phyloP scores from a whole-genome alignment of 2,888 invertebrate species.

The Colletes collaris region DNA sequence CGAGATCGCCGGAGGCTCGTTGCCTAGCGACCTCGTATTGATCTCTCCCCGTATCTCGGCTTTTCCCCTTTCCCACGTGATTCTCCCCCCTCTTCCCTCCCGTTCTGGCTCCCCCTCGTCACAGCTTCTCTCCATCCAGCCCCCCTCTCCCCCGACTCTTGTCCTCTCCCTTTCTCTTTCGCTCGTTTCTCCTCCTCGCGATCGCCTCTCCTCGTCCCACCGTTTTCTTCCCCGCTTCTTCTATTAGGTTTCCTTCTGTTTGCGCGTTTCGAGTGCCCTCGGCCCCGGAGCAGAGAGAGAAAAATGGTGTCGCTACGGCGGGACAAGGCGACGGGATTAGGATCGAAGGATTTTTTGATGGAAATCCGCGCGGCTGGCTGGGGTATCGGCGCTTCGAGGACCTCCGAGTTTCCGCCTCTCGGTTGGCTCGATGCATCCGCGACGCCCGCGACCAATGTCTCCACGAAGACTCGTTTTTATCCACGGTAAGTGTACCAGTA shows the following conservation, averaged over 20 bases:
- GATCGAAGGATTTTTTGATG: conserved; percentile 42
- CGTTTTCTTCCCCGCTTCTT: conserved; percentile 37
- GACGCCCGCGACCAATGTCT: too few relatives aligned
- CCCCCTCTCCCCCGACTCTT: conserved; percentile 18
- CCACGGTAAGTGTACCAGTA: too few relatives aligned
- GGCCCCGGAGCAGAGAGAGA: neutral
- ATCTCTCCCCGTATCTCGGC: conserved; percentile 81
- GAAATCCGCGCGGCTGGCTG: conserved; percentile 2
- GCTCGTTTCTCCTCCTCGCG: neutral
- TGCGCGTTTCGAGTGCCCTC: conserved; percentile 47
- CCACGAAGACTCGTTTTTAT: too few relatives aligned
- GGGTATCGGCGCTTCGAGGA: neutral
- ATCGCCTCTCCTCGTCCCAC: neutral
- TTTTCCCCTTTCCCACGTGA: conserved; percentile 76
- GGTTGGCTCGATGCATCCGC: too few relatives aligned
- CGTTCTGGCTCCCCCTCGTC: conserved; percentile 4
- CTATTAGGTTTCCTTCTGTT: conserved; percentile 49
- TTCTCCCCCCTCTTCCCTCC: conserved; percentile 41
- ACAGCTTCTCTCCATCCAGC: neutral
- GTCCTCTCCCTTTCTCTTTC: neutral
- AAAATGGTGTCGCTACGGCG: conserved; percentile 11
- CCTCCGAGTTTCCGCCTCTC: neutral
- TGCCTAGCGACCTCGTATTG: conserved; percentile 83
- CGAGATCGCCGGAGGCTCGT: conserved; percentile 83
- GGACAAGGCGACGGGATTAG: conserved; percentile 40